phyloP scores from a whole-genome alignment of 2,113 vertebrate species.

The Microtus oregoni region DNA sequence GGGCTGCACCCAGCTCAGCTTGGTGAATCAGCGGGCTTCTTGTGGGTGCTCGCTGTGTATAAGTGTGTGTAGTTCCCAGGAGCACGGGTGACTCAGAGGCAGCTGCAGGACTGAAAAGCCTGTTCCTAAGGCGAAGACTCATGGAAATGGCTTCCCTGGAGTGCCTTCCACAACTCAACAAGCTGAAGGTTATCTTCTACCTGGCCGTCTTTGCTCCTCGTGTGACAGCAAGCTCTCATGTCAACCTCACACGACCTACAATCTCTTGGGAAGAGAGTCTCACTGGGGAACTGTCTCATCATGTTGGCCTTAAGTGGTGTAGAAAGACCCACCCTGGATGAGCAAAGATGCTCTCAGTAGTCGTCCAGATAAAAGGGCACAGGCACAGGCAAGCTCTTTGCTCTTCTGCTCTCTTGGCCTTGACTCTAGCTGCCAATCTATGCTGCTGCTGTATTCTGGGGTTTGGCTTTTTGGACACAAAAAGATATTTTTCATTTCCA shows the following conservation, averaged over 20 bases:
- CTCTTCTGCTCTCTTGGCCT: too few relatives aligned
- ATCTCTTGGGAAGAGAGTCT: background rate
- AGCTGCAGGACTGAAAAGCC: background rate
- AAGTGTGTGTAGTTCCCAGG: background rate
- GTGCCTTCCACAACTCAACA: background rate
- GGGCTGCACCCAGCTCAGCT: background rate
- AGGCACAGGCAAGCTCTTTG: background rate
- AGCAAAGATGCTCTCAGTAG: too few relatives aligned
- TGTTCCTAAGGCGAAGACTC: background rate
- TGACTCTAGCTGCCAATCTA: background rate
- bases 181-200: background rate
- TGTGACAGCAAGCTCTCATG: too few relatives aligned
- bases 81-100: background rate
- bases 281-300: background rate
- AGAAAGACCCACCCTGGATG: background rate
- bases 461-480: background rate
- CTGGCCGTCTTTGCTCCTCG: background rate
- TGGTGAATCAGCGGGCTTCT: too few relatives aligned
- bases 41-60: background rate
- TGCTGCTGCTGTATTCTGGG: background rate
- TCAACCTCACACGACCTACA: background rate
- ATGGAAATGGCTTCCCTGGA: background rate
- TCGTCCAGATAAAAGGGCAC: too few relatives aligned
- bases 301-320: background rate
- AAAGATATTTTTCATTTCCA: background rate